Evolutionary conservation across 2,797 vertebrate species (phyloP).

Genomic region (Pempheris klunzingeri): DNA sequence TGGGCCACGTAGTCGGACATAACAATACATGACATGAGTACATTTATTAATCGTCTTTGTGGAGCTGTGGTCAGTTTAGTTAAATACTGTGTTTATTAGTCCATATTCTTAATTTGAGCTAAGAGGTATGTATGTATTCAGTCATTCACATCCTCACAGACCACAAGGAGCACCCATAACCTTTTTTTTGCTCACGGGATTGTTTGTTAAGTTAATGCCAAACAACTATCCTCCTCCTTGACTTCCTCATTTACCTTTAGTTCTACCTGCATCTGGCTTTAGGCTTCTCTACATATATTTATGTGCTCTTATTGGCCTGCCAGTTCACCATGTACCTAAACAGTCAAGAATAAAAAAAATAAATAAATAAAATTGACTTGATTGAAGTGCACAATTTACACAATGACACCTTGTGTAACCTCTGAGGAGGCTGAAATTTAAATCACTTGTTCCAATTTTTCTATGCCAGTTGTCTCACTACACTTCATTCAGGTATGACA

Average conservation of each 20-base stretch:
- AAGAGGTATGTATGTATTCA: conserved; percentile 7
- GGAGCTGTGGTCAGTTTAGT: background rate
- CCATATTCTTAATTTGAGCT: background rate
- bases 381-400: conserved; percentile 12
- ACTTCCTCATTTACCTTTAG: background rate
- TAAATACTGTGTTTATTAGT: background rate
- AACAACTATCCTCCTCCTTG: background rate
- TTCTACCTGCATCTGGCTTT: background rate
- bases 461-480: conserved; percentile 19
- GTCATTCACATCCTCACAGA: conserved; percentile 15
- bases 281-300: background rate
- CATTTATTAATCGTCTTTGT: conserved; percentile 2
- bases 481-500: conserved; percentile 47
- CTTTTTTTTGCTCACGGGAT: background rate
- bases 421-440: conserved; percentile 7
- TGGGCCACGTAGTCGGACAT: conserved; percentile 54
- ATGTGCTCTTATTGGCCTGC: background rate
- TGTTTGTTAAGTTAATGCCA: background rate
- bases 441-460: conserved; percentile 11
- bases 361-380: too few species aligned
- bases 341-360: background rate
- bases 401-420: conserved; percentile 17
- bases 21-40: conserved; percentile 12
- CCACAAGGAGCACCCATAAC: background rate
- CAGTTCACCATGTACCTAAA: background rate